Conservation (phyloP, 1,140 invertebrate species). For the Octopus sinensis region DNA sequence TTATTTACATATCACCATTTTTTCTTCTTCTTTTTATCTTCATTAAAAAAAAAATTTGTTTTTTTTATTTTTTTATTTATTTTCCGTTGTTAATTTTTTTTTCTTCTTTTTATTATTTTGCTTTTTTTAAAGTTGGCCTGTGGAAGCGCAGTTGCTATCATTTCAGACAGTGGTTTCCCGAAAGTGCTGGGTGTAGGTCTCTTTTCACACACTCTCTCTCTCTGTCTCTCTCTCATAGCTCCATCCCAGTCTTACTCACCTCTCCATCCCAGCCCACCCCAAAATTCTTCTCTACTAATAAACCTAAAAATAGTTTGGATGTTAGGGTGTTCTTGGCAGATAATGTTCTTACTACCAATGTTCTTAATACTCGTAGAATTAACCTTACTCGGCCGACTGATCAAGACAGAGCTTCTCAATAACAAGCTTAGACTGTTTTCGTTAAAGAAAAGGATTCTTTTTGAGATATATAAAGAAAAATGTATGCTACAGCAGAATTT, state of each 20-base stretch:
- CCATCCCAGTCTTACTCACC: background rate
- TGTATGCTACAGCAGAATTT: too few relatives aligned
- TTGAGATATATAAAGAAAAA: too few relatives aligned
- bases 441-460: too few relatives aligned
- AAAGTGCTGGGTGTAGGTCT: constrained; percentile 37
- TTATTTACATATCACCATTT: constrained; percentile 9
- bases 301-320: too few relatives aligned
- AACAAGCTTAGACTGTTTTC: too few relatives aligned
- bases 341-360: too few relatives aligned
- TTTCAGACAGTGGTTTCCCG: constrained; percentile 44
- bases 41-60: too few relatives aligned
- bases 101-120: constrained; percentile 13
- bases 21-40: background rate
- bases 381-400: too few relatives aligned
- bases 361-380: too few relatives aligned
- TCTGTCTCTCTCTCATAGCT: background rate
- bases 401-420: too few relatives aligned
- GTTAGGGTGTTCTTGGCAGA: too few relatives aligned
- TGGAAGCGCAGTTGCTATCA: constrained; percentile 49
- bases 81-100: constrained; percentile 6
- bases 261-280: constrained; percentile 2
- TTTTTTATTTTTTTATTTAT: background rate
- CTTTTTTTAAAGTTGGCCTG: constrained; percentile 43
- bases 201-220: constrained; percentile 12
- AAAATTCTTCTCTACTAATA: constrained; percentile 11